Percentiles rank a stretch among this genome's conserved stretches.
phyloP scores from a whole-genome alignment of 2,113 vertebrate species.

The Tachysurus fulvidraco region DNA sequence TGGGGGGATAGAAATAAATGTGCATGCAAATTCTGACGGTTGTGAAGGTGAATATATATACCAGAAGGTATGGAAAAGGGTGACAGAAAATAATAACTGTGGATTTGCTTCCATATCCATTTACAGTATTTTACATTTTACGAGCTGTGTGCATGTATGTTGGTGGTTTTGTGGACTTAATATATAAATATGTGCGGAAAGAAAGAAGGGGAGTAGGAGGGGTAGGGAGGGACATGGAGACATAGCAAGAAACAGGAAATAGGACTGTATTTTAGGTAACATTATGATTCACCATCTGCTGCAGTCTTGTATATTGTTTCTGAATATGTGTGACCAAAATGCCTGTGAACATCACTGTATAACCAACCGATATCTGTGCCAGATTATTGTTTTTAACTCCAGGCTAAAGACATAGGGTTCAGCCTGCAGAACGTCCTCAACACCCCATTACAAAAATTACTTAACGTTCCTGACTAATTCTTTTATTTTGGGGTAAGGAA shows the following conservation, averaged over 20 bases:
- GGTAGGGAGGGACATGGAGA: not conserved
- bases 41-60: not conserved
- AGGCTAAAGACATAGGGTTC: not conserved
- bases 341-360: not conserved
- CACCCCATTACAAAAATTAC: not conserved
- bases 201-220: not conserved
- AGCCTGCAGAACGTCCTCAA: not conserved
- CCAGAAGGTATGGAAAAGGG: not conserved
- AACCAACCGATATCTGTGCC: not conserved
- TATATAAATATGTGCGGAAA: not conserved
- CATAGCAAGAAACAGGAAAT: not conserved
- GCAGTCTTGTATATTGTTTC: not conserved
- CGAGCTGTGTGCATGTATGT: not conserved
- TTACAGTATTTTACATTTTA: not conserved
- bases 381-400: conserved; percentile 9
- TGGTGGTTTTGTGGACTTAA: not conserved
- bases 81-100: not conserved
- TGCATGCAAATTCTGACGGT: not conserved
- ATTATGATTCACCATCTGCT: conserved; percentile 9
- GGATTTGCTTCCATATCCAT: not conserved
- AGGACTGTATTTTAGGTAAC: conserved; percentile 10
- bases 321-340: conserved; percentile 12
- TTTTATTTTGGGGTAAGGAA: not conserved
- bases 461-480: not conserved
- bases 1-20: not conserved